Conservation (phyloP, 2,888 invertebrate genomes). For the Ligdia adustata region DNA sequence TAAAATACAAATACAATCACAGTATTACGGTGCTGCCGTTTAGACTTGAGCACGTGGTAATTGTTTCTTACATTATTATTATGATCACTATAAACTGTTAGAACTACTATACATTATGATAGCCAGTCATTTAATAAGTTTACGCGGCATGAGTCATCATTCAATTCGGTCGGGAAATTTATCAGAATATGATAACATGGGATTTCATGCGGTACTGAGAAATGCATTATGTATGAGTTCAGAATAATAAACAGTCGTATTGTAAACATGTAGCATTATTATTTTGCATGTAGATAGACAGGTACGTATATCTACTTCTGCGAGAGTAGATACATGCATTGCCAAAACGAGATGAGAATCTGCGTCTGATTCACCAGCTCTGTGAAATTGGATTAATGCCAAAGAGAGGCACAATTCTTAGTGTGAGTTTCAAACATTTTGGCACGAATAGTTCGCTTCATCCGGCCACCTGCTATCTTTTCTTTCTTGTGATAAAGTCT, state of each 20-base stretch:
- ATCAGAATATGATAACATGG: constrained; percentile 16
- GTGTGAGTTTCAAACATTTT: constrained; percentile 64
- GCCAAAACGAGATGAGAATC: constrained; percentile 72
- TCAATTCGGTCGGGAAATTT: constrained; percentile 10
- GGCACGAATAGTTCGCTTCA: constrained; percentile 70
- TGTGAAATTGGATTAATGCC: constrained; percentile 70
- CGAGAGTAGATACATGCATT: constrained; percentile 44
- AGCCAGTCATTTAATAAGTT: constrained; percentile 6
- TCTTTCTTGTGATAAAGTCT: constrained; percentile 23
- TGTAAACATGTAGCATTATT: constrained; percentile 7
- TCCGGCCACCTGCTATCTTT: constrained; percentile 63
- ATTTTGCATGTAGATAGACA: too few relatives aligned
- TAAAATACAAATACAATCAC: too few relatives aligned
- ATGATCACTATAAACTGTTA: too few relatives aligned
- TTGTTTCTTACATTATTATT: neutral
- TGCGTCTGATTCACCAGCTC: constrained; percentile 63
- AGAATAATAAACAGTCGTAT: neutral
- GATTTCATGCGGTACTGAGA: too few relatives aligned
- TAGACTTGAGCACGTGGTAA: constrained; percentile 6
- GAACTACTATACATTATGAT: constrained; percentile 1
- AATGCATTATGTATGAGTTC: constrained; percentile 1
- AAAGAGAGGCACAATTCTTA: constrained; percentile 62
- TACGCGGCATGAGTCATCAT: constrained; percentile 6
- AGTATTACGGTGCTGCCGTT: neutral
- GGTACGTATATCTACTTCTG: too few relatives aligned